Base-by-base conservation (phyloP, 1,140 invertebrate species). In the Hormaphis cornu region DNA sequence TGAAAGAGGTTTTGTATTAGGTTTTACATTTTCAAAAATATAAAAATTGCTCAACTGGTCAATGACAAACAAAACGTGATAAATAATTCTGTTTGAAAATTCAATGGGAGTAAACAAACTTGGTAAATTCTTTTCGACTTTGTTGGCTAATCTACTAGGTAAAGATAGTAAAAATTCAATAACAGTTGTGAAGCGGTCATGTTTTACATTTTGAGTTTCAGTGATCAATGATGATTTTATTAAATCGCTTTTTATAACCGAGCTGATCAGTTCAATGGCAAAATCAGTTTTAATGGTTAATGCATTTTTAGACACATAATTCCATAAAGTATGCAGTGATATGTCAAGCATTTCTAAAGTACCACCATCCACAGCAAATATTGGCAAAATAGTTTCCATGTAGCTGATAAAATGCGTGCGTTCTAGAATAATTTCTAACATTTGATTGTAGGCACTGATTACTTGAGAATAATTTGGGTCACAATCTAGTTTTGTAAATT, bases 141-240 rank as follows among this genome's bases (percentile, higher is more conserved):
- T 81, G 75, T 90, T 91, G 5, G 86, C 85, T 1, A 90, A 77
- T 71, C 84, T 77, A 72, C 80, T 83, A 0, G 88, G 88, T 53
- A 90, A 72, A 2, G 85, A 85, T 0, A 84, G 76, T 42, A 90
- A 69, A 28, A 84, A 74, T 74, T 88, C 86, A 0, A 87, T 77
- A 18, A 81, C 81, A 30, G 77, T 78, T 40, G 82, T 77, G 83
- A 83, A 87, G 14, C 66, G 54, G n/a, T 72, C 40, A 40, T 46
- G 52, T 12, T 42, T 42, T n/a, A 12, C 12, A 56, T 66, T 59
- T 42, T 63, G 79, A 56, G 75, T 73, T 53, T 77, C 71, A 9
- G 71, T 26, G 7, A 84, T 69, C 18, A 85, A 70, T 1, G 81
- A 78, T 2, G 80, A 79, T 26, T 84, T 78, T 16, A 87, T 72